Evolutionary conservation across 2,113 vertebrate species (phyloP), one percentile per base, ranked within the genome.

Genomic region (Labrus mixtus): DNA sequence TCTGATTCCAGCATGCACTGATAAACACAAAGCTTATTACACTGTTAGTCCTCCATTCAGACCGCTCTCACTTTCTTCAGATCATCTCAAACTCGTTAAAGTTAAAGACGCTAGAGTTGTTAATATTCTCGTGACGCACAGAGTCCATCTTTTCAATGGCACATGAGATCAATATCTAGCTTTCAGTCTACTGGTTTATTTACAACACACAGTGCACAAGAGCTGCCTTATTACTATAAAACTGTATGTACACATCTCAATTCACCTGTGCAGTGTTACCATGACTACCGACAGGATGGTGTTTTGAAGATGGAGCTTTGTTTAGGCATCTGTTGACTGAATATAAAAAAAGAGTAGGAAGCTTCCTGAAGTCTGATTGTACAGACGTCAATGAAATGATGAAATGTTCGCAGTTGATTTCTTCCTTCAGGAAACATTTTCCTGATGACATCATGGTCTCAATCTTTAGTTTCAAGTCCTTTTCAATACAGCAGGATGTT

Each of bases 21-120:
- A 57, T 2, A 17, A 59, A 70, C 13, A 66, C 29, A 43, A n/a
- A 77, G 61, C 81, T 81, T 75, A 79, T 72, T 55, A 9, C 29
- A 16, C 75, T 82, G 72, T 29, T 13, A 56, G 36, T 72, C 36
- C 59, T 69, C 68, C 62, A 75, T 73, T 17, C 57, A 62, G 10
- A 45, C 73, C 36, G 3, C 20, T 16, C 5, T 36, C 20, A 23
- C 20, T 60, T 12, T 1, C 36, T 37, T 25, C n/a, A 16, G 7
- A 22, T 50, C 10, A 41, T n/a, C n/a, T 36, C 10, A 22, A n/a
- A 11, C 29, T 10, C 6, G 1, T 17, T 7, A 19, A 19, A 12
- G 10, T 39, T 46, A 48, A 6, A 48, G 4, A 50, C 6, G 0
- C 22, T 19, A 48, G 46, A 48, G 16, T 48, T 7, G 6, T 48